Conservation (phyloP, 1,140 invertebrate species). For the Sitobion miscanthi region DNA sequence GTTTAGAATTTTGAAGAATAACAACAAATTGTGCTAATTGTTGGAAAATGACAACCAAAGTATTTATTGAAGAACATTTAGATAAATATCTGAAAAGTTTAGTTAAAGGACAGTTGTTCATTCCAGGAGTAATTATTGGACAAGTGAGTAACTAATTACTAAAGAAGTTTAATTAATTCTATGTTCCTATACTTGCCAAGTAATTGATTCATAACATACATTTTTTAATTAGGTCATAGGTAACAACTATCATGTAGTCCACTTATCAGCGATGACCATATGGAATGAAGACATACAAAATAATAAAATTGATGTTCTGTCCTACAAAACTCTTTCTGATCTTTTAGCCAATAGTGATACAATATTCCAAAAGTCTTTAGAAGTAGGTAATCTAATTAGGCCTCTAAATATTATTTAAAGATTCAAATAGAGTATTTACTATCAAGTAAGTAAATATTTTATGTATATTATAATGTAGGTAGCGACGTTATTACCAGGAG, state of each 20-base stretch:
- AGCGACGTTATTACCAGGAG: slow-evolving; percentile 40
- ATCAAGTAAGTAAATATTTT: not conserved
- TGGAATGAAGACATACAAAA: not conserved
- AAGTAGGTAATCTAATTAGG: slow-evolving; percentile 35
- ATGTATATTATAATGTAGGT: not conserved
- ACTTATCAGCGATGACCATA: slow-evolving; percentile 24
- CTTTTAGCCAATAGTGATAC: slow-evolving; percentile 9
- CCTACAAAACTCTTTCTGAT: not conserved
- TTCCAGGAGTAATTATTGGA: slow-evolving; percentile 49
- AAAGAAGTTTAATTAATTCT: not conserved
- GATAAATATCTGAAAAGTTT: slow-evolving; percentile 29
- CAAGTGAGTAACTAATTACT: slow-evolving; percentile 10
- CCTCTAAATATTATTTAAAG: not conserved
- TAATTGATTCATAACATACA: not conserved
- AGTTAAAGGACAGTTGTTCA: slow-evolving; percentile 10
- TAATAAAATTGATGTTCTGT: not conserved
- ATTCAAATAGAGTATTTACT: not conserved
- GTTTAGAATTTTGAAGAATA: slow-evolving; percentile 23
- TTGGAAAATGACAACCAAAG: slow-evolving; percentile 30
- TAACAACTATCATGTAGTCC: slow-evolving; percentile 39
- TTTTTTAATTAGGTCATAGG: slow-evolving; percentile 43
- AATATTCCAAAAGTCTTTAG: slow-evolving; percentile 33
- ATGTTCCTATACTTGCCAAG: not conserved
- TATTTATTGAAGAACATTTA: slow-evolving; percentile 49
- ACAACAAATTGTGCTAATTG: not conserved